These are phyloP conservation scores for Thermophis baileyi DNA, from an alignment of 2,113 vertebrate genomes.

Conservation along the genomic window DNA sequence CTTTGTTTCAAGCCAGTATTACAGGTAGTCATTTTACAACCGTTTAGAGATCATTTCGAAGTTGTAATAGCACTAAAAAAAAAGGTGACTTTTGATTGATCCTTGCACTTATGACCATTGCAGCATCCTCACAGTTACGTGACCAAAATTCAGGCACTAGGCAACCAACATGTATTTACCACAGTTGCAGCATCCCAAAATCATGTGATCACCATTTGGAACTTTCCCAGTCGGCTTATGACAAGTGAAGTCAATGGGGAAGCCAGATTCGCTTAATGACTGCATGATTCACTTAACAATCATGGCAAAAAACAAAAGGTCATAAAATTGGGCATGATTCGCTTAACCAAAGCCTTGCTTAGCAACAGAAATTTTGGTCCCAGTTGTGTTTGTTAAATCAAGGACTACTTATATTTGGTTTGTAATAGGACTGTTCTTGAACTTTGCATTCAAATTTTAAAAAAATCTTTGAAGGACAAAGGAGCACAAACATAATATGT, in stretches of 20 bases:
- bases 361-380: background rate
- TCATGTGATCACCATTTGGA: background rate
- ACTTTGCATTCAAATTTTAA: background rate
- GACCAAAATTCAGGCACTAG: background rate
- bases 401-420: background rate
- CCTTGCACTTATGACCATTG: background rate
- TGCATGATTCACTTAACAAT: background rate
- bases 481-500: background rate
- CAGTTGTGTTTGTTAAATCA: background rate
- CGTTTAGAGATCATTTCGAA: background rate
- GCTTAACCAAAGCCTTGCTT: background rate
- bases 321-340: background rate
- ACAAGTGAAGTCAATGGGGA: background rate
- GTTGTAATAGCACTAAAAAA: background rate
- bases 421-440: background rate
- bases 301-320: background rate
- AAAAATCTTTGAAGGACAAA: background rate
- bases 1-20: background rate
- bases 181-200: background rate
- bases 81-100: background rate
- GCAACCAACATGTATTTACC: background rate
- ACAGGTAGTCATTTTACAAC: background rate
- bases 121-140: background rate
- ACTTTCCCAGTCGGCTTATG: background rate
- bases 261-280: background rate